Base-by-base conservation (phyloP, 2,113 vertebrate species). In the Scomber japonicus region DNA sequence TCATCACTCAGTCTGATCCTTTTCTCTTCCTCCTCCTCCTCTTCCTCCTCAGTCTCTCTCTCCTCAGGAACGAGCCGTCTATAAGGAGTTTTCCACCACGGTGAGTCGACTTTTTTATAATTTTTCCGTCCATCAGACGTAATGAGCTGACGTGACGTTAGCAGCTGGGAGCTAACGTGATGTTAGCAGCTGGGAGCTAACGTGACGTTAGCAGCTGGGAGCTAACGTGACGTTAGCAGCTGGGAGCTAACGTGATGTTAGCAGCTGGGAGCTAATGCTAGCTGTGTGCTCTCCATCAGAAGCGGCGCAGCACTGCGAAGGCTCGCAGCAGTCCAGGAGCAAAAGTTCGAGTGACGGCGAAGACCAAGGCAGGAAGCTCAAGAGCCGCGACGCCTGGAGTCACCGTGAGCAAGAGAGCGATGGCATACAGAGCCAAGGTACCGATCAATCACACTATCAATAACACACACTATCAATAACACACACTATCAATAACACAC, bases 371-470 rank as follows among this genome's bases (percentile, higher is more conserved):
- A 1, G 87, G 88, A 17, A 74, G 90, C 63, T 84, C 93, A 3
- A 91, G 91, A 85, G 72, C 88, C 2, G 14, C 86, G 0, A 57
- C 89, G 2, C 89, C 91, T 11, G 89, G 89, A 8, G 90, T 92
- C 15, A 78, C 83, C 1, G 94, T 92, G 71, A 84, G 93, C 76
- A 95, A 94, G 84, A 88, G 94, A 80, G 88, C 94, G 50, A 95
- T 96, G 95, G 95, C 95, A 4, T 95, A 95, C 88, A 83, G 95
- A 11, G 95, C 92, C 65, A 95, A 94, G 93, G 94, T 95, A 93
- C 24, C 24, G 24, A 27, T 27, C 24, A 27, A 27, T 27, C 24
- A 83, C 80, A 81, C 72, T 12, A 72, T 48, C 35, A 40, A 40
- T 40, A 40, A 68, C 79, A 79, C 72, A 82, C 73, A 27, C 24